A percentile compares a stretch with the other conserved stretches of the same genome.
Conservation (phyloP, 2,113 vertebrate genomes). For the Oncorhynchus tshawytscha region DNA sequence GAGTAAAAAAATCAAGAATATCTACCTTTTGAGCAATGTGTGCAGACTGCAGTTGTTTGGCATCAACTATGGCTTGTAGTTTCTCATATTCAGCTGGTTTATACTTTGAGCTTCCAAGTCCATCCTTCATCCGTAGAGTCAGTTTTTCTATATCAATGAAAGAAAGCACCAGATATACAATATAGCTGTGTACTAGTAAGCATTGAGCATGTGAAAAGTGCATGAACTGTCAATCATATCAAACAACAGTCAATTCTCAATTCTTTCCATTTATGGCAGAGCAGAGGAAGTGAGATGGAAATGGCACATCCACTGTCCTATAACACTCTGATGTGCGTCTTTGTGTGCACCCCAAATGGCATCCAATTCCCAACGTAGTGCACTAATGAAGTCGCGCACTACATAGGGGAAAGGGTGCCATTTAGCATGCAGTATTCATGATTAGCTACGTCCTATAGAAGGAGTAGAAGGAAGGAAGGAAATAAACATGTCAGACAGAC, state of each 20-base stretch:
- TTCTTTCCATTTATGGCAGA: slow-evolving; percentile 44
- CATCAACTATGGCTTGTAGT: slow-evolving; percentile 75
- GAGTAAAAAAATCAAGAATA: slow-evolving; percentile 1
- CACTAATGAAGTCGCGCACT: no score
- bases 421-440: no score
- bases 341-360: slow-evolving; percentile 12
- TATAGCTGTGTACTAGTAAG: neutral
- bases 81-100: slow-evolving; percentile 82
- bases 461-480: slow-evolving; percentile 16
- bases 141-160: slow-evolving; percentile 73
- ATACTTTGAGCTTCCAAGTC: slow-evolving; percentile 70
- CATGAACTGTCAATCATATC: slow-evolving; percentile 5
- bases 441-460: neutral
- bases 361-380: neutral
- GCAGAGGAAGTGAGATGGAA: slow-evolving; percentile 22
- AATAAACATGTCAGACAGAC: slow-evolving; percentile 36
- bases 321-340: neutral
- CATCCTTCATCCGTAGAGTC: slow-evolving; percentile 68
- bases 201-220: slow-evolving; percentile 1
- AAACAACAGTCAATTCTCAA: slow-evolving; percentile 1
- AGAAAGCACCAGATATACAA: slow-evolving; percentile 24
- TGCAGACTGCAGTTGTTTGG: slow-evolving; percentile 75
- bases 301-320: slow-evolving; percentile 1
- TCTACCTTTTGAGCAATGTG: slow-evolving; percentile 83
- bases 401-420: no score